Percentiles rank a stretch among this genome's conserved stretches.
Conservation (phyloP, 2,113 vertebrate species). For the Phoxinus phoxinus region DNA sequence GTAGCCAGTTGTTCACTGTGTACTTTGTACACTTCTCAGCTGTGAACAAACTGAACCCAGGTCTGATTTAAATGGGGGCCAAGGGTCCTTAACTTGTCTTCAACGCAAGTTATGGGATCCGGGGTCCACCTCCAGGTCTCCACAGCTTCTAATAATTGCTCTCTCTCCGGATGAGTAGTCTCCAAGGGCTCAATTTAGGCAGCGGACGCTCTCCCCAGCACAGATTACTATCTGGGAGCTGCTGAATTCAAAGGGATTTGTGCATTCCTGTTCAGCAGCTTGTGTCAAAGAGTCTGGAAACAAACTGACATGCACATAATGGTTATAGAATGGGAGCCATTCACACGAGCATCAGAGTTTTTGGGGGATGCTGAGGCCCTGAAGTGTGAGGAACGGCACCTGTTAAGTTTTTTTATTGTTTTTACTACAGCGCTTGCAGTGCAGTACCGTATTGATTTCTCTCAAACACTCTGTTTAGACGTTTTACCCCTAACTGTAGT, state of each 20-base stretch:
- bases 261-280: conserved; percentile 70
- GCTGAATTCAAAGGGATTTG: conserved; percentile 74
- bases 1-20: neutral
- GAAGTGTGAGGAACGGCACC: conserved; percentile 25
- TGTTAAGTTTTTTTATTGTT: neutral
- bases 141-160: conserved; percentile 70
- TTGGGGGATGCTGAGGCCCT: neutral
- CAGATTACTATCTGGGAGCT: conserved; percentile 71
- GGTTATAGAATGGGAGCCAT: conserved; percentile 70
- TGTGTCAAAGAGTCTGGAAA: conserved; percentile 75
- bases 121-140: conserved; percentile 60
- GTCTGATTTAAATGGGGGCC: conserved; percentile 65
- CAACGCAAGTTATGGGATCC: conserved; percentile 67
- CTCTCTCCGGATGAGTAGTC: conserved; percentile 72
- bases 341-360: conserved; percentile 24
- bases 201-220: conserved; percentile 69
- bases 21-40: conserved; percentile 39
- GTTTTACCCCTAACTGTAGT: neutral
- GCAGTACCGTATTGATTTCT: neutral
- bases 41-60: conserved; percentile 49
- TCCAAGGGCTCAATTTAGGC: conserved; percentile 81
- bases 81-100: conserved; percentile 76
- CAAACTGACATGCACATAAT: conserved; percentile 73
- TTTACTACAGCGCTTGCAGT: conserved; percentile 7
- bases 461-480: neutral